Conservation (phyloP, 2,797 vertebrate species). For the Labroides dimidiatus region DNA sequence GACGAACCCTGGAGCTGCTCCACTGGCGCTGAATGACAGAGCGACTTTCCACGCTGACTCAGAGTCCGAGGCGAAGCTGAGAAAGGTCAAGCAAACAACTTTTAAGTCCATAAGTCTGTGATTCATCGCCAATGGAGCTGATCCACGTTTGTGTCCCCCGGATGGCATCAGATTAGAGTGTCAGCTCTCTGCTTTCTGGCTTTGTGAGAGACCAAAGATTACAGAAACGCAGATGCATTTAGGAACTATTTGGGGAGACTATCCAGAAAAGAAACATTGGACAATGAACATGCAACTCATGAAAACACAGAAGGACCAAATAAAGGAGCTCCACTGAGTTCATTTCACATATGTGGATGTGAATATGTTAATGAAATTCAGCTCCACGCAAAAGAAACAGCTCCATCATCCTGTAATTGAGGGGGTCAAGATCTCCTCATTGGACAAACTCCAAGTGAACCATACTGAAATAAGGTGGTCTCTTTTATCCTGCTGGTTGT, state of each 20-base stretch:
- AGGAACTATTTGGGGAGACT: neutral
- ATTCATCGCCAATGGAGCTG: slow-evolving; percentile 69
- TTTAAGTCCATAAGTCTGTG: slow-evolving; percentile 55
- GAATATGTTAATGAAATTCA: slow-evolving; percentile 83
- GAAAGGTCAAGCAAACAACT: slow-evolving; percentile 74
- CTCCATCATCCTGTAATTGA: slow-evolving; percentile 78
- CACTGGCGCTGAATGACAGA: slow-evolving; percentile 69
- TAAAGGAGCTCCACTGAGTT: slow-evolving; percentile 32
- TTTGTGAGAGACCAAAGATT: slow-evolving; percentile 39
- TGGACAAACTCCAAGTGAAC: slow-evolving; percentile 80
- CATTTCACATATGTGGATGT: slow-evolving; percentile 56
- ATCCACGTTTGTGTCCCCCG: slow-evolving; percentile 58
- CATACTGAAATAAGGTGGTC: slow-evolving; percentile 57
- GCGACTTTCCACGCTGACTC: slow-evolving; percentile 33
- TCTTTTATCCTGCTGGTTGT: slow-evolving; percentile 77
- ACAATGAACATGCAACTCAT: neutral
- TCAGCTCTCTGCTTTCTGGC: slow-evolving; percentile 58
- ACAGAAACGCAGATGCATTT: slow-evolving; percentile 26
- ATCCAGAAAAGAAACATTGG: neutral
- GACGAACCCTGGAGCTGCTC: slow-evolving; percentile 59
- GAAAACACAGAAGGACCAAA: slow-evolving; percentile 8
- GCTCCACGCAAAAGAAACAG: slow-evolving; percentile 79
- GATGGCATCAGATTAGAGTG: slow-evolving; percentile 52
- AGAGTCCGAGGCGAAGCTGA: slow-evolving; percentile 48
- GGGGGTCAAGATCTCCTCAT: slow-evolving; percentile 76